phyloP scores from a whole-genome alignment of 2,797 vertebrate species.

The Myotis daubentonii region DNA sequence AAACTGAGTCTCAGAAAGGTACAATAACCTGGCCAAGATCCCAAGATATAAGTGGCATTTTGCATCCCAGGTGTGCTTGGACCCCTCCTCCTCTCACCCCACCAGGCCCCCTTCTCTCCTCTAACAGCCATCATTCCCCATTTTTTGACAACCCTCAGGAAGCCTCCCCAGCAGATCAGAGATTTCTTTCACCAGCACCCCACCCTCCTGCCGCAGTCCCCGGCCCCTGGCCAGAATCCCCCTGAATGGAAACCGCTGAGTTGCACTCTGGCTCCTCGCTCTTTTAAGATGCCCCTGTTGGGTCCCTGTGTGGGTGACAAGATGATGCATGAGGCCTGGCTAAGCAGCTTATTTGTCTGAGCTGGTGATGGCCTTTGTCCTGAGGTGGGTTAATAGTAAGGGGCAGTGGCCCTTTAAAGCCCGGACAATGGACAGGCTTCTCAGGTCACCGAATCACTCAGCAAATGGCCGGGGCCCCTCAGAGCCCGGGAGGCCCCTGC shows the following conservation, averaged over 20 bases:
- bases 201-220: neutral
- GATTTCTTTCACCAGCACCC: neutral
- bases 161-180: conserved; percentile 30
- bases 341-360: conserved; percentile 78
- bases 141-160: neutral
- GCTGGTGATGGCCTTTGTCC: conserved; percentile 76
- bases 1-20: neutral
- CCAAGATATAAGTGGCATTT: neutral
- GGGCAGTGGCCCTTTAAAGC: conserved; percentile 69
- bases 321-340: conserved; percentile 78
- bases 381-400: conserved; percentile 67
- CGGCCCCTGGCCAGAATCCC: neutral
- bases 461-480: neutral
- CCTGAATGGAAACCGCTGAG: conserved; percentile 73
- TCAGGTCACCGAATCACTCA: conserved; percentile 70
- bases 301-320: conserved; percentile 72
- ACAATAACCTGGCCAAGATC: neutral
- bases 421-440: conserved; percentile 67
- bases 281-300: conserved; percentile 49
- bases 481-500: conserved; percentile 12
- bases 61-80: neutral
- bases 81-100: neutral
- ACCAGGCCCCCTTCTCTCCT: neutral
- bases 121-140: neutral
- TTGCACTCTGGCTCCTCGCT: neutral